Conservation (phyloP, 2,113 vertebrate genomes). For the Varanus salvator region DNA sequence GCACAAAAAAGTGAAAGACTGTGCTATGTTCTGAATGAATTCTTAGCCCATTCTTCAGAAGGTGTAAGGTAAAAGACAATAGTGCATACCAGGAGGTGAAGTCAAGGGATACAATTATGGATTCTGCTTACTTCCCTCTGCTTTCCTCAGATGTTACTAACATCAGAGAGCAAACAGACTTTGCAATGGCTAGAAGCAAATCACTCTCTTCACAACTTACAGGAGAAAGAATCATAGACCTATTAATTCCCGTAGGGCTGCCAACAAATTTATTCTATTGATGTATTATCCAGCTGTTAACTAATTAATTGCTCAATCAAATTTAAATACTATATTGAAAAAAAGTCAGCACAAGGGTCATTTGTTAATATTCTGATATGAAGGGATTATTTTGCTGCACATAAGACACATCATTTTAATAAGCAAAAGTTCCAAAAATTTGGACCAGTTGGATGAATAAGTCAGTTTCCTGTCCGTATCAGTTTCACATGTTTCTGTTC, state of each 20-base stretch:
- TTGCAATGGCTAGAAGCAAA: background rate
- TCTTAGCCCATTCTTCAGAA: constrained; percentile 22
- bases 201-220: background rate
- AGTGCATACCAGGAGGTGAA: constrained; percentile 15
- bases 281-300: background rate
- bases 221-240: constrained; percentile 7
- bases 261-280: background rate
- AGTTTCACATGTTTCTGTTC: background rate
- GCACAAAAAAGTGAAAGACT: constrained; percentile 38
- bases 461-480: background rate
- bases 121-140: background rate
- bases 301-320: background rate
- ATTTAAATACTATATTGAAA: constrained; percentile 14
- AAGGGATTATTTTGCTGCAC: background rate
- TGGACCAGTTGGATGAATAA: background rate
- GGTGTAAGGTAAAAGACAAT: background rate
- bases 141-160: constrained; percentile 17
- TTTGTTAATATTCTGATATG: background rate
- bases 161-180: background rate
- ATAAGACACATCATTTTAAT: background rate
- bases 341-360: background rate
- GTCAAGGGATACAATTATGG: background rate
- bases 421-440: background rate
- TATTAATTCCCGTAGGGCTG: constrained; percentile 22
- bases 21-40: constrained; percentile 57